Evolutionary conservation across 1,140 invertebrate species (phyloP), one percentile per base, ranked within the genome.

Genomic region (Onthophagus taurus): DNA sequence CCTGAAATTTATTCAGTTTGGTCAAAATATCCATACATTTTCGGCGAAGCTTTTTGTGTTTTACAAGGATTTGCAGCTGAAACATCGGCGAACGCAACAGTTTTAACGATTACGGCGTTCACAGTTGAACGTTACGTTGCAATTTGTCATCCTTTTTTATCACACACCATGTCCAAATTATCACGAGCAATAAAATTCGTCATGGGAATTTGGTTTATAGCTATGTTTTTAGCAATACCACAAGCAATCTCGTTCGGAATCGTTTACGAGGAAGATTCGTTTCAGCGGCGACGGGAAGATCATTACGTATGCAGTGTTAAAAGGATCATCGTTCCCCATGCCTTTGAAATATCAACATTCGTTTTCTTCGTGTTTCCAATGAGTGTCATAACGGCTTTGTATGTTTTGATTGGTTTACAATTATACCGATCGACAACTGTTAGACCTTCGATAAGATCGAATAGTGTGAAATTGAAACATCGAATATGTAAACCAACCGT

Each of bases 91-190:
- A 92, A 95, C 63, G 91, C 92, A 0, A 94, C 92, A 1, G 85
- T 97, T 0, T 70, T 97, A 31, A 92, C 87, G 5, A 93, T 94
- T 34, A 89, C 86, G 0, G 86, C 89, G 2, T 97, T 97, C 66
- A 97, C 93, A 0, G 77, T 94, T 4, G 94, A 97, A 63, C 72
- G 94, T 34, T 98, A 96, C 64, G 77, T 96, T 13, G 92, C 90
- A 11, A 95, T 97, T 50, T 95, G 91, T 64, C 83, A 93, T 61
- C 91, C 92, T 0, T 83, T 96, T 50, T 69, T 85, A 52, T 82
- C 85, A 0, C 89, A 93, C 58, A 89, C 83, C 1, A 83, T 90
- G 71, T 86, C 84, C 0, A 86, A 84, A 42, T 60, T 85, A 2
- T 81, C 78, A 7, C 66, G 83, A 37, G 82, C 80, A 0, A 70